Percentiles rank a stretch among this genome's conserved stretches.
phyloP scores from a whole-genome alignment of 2,888 invertebrate genomes.

The Diabrotica balteata region DNA sequence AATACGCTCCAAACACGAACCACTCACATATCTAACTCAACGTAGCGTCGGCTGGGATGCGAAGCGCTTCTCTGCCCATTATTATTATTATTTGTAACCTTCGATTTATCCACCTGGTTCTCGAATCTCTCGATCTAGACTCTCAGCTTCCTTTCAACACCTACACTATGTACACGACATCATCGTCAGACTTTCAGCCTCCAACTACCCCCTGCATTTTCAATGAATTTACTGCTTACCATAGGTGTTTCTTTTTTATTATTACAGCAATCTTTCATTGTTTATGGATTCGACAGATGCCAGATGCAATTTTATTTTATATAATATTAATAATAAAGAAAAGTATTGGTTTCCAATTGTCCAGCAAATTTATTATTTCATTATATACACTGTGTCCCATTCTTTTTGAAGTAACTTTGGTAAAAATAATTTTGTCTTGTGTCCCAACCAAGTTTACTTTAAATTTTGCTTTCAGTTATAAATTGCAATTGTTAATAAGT shows the following conservation, averaged over 20 bases:
- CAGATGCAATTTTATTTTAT: too few species aligned
- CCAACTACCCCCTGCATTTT: conserved; percentile 36
- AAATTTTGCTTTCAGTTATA: too few species aligned
- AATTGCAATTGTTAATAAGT: too few species aligned
- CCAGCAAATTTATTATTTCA: too few species aligned
- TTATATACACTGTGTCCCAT: too few species aligned
- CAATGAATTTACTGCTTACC: conserved; percentile 38
- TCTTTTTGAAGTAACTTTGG: too few species aligned
- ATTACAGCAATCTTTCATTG: too few species aligned
- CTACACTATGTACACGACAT: conserved; percentile 37
- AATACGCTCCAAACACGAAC: conserved; percentile 53
- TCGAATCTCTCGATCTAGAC: conserved; percentile 3
- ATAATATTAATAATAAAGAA: too few species aligned
- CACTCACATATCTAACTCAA: conserved; percentile 47
- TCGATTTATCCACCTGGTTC: conserved; percentile 36
- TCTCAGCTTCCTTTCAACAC: conserved; percentile 41
- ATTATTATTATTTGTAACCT: conserved; percentile 37
- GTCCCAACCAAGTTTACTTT: too few species aligned
- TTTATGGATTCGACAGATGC: too few species aligned
- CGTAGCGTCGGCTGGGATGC: conserved; percentile 14
- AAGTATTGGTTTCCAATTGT: too few species aligned
- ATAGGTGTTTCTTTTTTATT: background rate
- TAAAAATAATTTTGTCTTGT: too few species aligned
- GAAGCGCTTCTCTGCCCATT: conserved; percentile 26
- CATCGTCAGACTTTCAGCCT: conserved; percentile 33